A percentile compares a stretch with the other conserved stretches of the same genome.
phyloP scores from a whole-genome alignment of 2,113 vertebrate genomes.

The Hyaena hyaena region DNA sequence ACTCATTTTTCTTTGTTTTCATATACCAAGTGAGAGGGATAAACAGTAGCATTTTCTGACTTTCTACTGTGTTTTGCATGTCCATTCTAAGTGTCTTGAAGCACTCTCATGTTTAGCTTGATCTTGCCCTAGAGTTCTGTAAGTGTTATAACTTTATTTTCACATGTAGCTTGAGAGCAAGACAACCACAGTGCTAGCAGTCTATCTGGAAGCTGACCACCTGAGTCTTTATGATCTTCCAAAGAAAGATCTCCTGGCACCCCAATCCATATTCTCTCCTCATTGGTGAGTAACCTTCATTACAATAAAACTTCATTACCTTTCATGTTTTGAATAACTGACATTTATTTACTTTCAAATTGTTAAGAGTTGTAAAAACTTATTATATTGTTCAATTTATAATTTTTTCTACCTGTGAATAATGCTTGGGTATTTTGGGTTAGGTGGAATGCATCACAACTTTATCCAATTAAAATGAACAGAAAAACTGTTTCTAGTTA shows the following conservation, averaged over 20 bases:
- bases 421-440: not conserved
- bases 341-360: slow-evolving; percentile 22
- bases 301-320: not conserved
- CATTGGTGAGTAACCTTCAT: not conserved
- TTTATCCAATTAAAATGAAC: slow-evolving; percentile 56
- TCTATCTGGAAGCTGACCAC: not conserved
- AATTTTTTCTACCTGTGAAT: slow-evolving; percentile 17
- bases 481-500: slow-evolving; percentile 39
- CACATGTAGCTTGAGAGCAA: not conserved
- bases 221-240: not conserved
- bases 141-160: not conserved
- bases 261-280: not conserved
- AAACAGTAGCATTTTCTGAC: not conserved
- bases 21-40: not conserved
- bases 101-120: not conserved
- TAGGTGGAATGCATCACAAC: not conserved
- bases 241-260: not conserved
- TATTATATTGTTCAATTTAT: not conserved
- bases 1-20: not conserved
- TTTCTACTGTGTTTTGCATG: not conserved
- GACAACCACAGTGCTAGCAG: not conserved
- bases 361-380: not conserved
- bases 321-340: not conserved
- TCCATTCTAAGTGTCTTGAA: not conserved
- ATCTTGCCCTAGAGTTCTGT: not conserved